A percentile compares a stretch with the other conserved stretches of the same genome.
Conservation (phyloP, 1,140 invertebrate genomes). For the Cepaea nemoralis region DNA sequence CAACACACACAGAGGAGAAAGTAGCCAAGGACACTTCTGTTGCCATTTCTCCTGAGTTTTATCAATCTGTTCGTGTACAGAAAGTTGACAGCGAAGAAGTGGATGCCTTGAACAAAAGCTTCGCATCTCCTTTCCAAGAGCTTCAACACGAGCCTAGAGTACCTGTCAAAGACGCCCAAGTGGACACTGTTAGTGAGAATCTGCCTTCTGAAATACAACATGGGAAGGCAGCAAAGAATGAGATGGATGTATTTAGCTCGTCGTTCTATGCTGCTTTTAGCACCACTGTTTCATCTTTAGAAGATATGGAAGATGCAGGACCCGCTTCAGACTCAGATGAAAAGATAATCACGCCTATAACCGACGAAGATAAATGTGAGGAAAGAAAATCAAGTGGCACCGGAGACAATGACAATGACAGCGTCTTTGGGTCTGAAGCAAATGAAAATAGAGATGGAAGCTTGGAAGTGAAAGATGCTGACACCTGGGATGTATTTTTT, state of each 20-base stretch:
- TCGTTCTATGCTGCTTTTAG: conserved; percentile 33
- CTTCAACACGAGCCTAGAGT: no score
- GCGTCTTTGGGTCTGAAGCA: background rate
- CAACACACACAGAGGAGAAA: no score
- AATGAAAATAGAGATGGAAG: background rate
- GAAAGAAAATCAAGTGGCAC: background rate
- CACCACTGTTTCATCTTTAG: conserved; percentile 13
- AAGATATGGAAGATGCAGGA: conserved; percentile 2
- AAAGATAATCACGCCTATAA: background rate
- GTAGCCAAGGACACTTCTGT: no score
- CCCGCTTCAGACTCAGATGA: background rate
- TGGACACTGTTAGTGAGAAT: no score
- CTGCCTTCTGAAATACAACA: no score
- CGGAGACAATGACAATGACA: background rate
- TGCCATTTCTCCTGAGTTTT: no score
- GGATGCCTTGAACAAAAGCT: no score
- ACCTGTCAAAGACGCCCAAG: no score
- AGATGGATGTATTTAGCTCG: conserved; percentile 10
- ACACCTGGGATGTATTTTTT: no score
- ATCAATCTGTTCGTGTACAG: conserved; percentile 6
- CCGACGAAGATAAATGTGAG: background rate
- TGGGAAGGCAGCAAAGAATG: no score
- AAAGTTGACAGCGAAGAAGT: background rate
- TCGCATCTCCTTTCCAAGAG: background rate
- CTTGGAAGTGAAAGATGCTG: background rate